Evolutionary conservation across 2,888 invertebrate genomes (phyloP), one percentile per base, ranked within the genome.

Genomic region (Brachylomia viminalis): DNA sequence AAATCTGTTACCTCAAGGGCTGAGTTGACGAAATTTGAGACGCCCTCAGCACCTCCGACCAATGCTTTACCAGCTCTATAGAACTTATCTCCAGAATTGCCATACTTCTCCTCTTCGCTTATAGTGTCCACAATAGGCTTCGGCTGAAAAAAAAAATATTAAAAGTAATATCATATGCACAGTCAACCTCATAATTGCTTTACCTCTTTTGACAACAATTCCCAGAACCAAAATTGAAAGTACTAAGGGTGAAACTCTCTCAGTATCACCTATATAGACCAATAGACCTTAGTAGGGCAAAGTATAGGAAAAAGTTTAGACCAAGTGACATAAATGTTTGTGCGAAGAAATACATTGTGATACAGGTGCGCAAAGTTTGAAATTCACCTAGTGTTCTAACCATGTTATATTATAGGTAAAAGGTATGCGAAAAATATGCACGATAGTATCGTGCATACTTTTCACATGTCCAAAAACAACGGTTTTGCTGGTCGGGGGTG

Each of bases 21-120:
- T 17, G 96, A 94, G 91, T 97, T 98, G 67, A 98, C 90, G 33
- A 98, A 94, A 91, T 97, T 97, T 49, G 98, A 97, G 59, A 98
- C 92, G 8, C 97, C 97, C 87, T 98, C 98, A 76, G 97, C 97
- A 11, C 98, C 97, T 47, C 97, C 97, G 6, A 98, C 97, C 45
- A 98, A 88, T 0, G 97, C 97, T 74, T 97, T 97, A 1, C 98
- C 98, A 45, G 98, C 93, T 27, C 95, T 95, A 79, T 97, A 97
- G 85, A 97, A 97, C 90, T 97, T 97, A 87, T 98, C 98, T 0
- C 97, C 98, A 70, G 95, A 97, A 90, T 98, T 98, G 33, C 98
- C 98, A 91, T 98, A 98, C 90, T 98, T 98, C 70, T 98, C 98
- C 70, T 98, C 97, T 92, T 98, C 98, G 62, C 94, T 95, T 85